Base-by-base conservation (phyloP, 2,113 vertebrate genomes). In the Corythornis cristatus region DNA sequence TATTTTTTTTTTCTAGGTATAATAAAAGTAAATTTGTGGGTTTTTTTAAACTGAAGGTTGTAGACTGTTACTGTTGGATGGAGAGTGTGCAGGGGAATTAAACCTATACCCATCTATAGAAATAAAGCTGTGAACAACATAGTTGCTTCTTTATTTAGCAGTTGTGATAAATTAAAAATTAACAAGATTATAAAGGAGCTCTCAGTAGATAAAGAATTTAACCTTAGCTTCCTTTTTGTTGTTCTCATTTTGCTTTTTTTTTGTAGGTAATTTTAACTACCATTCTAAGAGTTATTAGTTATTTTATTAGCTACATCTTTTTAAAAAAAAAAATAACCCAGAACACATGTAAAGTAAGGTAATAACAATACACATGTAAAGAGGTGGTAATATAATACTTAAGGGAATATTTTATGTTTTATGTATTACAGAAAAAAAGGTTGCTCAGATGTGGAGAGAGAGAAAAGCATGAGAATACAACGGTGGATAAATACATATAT, bases 401-500 rank as follows among this genome's bases (percentile, higher is more conserved):
- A 88, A 20, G 58, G 25, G 45, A 60, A 8, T 1, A 8, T 74
- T 83, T 82, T 48, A 7, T 3, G 2, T 64, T 93, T 56, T 86
- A 26, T 84, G 17, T 80, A 4, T 94, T 77, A 76, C 86, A 89
- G 77, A 85, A 81, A n/a, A n/a, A 3, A 8, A 6, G 9, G 8
- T 8, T 84, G 33, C 35, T 79, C 37, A 43, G 62, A 64, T 25
- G 15, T 51, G 31, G 12, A 60, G 73, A 57, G 11, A 37, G 40
- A 66, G 37, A n/a, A n/a, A 31, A 35, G 11, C 37, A 40, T 40
- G 56, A n/a, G 35, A 67, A 28, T 43, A 26, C 33, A 3, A n/a
- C 0, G 0, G 4, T 64, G 57, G 45, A 88, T 73, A 57, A 62
- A 33, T 35, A 66, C 22, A 11, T 12, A 12, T 25, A 58, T 0